Conservation (phyloP, 2,797 vertebrate genomes). For the Diceros bicornis region DNA sequence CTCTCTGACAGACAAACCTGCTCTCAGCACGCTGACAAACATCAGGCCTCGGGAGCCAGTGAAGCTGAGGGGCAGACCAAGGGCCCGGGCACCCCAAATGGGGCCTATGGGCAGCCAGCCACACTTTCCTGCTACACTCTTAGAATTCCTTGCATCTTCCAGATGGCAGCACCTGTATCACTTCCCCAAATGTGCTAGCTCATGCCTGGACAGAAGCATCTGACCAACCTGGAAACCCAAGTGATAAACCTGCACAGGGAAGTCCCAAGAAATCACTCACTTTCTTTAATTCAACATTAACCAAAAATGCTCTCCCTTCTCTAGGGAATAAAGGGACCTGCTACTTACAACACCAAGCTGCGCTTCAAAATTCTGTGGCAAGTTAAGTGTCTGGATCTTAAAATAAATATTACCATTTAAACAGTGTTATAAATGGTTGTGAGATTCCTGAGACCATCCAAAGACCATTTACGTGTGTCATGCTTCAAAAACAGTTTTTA, state of each 20-base stretch:
- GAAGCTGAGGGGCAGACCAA: background rate
- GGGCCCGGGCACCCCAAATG: accelerated
- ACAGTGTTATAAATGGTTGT: background rate
- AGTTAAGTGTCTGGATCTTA: background rate
- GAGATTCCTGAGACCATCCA: background rate
- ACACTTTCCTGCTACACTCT: no score
- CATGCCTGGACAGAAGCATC: background rate
- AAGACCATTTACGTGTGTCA: background rate
- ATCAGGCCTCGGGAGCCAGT: background rate
- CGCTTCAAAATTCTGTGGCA: background rate
- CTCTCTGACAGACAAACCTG: background rate
- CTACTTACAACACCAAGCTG: background rate
- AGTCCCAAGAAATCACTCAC: background rate
- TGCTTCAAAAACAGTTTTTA: background rate
- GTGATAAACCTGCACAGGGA: background rate
- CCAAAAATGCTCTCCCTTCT: background rate
- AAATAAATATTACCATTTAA: background rate
- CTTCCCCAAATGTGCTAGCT: background rate
- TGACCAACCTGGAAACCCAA: background rate
- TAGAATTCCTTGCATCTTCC: background rate
- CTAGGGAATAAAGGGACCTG: background rate
- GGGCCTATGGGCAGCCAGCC: background rate
- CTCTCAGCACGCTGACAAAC: background rate
- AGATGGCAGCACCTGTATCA: background rate
- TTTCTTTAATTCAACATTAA: background rate